Evolutionary conservation across 2,113 vertebrate species (phyloP), one percentile per base, ranked within the genome.

Genomic region (Brienomyrus longianalis): DNA sequence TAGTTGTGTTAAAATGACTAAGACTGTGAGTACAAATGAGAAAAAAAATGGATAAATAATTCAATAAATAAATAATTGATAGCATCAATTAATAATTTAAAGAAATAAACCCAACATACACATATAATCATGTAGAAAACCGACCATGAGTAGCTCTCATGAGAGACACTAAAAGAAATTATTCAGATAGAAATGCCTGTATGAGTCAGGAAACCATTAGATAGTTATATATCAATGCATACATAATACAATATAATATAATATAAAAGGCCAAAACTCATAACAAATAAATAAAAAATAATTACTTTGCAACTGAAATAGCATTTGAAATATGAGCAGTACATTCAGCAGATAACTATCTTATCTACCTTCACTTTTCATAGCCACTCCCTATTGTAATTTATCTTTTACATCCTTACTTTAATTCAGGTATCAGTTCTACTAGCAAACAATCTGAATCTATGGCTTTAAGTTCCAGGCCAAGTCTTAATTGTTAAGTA

Each of bases 31-130:
- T 77, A 39, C 66, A 39, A 35, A 77, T 80, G 74, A 43, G 74
- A 80, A 80, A 80, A 80, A 70, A 80, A 80, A 80, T 80, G 13
- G 13, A 80, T 80, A 80, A 80, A 80, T 80, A 43, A 39, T 80
- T 80, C 15, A 80, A 43, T 8, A 39, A 43, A 19, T 80, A 43
- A 80, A 80, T 80, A 80, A 80, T 70, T 70, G 31, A 80, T 43
- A 80, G 74, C 74, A 80, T 27, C 35, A 43, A 43, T 80, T 43
- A 80, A 80, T 80, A 80, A 80, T 70, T 70, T 7, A 80, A 80
- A 80, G 35, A 80, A 80, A 80, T 80, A 80, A 39, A 80, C 35
- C 74, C 74, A 80, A 80, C 31, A 43, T 80, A 80, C 74, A 80
- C 15, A 43, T 80, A 80, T 19, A 80, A 7, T 35, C 74, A 15